These are phyloP conservation scores for Chlorops oryzae DNA, from an alignment of 1,140 invertebrate genomes.

Conservation along the genomic window DNA sequence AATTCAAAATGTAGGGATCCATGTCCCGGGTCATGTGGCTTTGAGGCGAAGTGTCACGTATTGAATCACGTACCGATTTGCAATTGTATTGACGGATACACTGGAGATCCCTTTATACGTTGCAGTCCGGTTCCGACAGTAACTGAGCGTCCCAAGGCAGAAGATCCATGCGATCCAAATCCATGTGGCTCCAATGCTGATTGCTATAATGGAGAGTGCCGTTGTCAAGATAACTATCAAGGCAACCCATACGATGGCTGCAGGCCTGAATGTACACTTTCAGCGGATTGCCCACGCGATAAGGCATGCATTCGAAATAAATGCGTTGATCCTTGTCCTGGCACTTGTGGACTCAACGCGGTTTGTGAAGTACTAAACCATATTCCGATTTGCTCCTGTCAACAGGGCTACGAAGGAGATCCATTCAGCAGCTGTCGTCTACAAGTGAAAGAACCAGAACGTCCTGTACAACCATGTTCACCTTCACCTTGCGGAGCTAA, in stretches of 20 bases:
- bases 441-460: conserved; percentile 50
- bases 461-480: conserved; percentile 70
- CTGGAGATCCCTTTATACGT: conserved; percentile 65
- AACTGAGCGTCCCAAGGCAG: conserved; percentile 14
- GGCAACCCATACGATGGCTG: conserved; percentile 78
- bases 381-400: conserved; percentile 74
- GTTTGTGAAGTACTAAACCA: conserved; percentile 79
- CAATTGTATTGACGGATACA: conserved; percentile 58
- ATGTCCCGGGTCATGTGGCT: conserved; percentile 68
- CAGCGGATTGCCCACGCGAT: conserved; percentile 72
- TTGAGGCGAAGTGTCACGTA: conserved; percentile 61
- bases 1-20: conserved; percentile 68
- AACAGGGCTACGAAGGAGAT: conserved; percentile 68
- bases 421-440: conserved; percentile 67
- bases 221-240: conserved; percentile 70
- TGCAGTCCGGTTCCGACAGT: conserved; percentile 50
- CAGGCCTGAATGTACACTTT: conserved; percentile 73
- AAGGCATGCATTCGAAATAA: conserved; percentile 76
- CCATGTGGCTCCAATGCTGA: conserved; percentile 77
- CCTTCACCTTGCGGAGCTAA: conserved; percentile 63
- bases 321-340: conserved; percentile 73
- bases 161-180: conserved; percentile 68
- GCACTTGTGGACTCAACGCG: conserved; percentile 76
- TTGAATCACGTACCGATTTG: conserved; percentile 67
- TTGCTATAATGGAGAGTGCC: conserved; percentile 71